Evolutionary conservation across 2,797 vertebrate genomes (phyloP).

Genomic region (Anas acuta): DNA sequence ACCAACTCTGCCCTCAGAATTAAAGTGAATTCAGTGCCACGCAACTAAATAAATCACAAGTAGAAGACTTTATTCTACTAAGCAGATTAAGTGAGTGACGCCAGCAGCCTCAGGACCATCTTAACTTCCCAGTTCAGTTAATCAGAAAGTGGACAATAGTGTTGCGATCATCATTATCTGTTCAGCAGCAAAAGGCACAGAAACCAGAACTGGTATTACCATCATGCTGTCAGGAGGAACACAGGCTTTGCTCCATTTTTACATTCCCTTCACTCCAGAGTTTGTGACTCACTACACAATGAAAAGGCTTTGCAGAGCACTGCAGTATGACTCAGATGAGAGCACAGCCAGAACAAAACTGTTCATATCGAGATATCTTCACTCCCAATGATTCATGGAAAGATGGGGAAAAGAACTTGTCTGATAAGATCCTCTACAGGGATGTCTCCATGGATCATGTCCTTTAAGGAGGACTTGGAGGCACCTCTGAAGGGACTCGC

Average conservation of each 20-base stretch:
- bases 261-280: slow-evolving; percentile 52
- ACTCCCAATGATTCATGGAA: slow-evolving; percentile 49
- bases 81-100: neutral
- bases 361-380: slow-evolving; percentile 57
- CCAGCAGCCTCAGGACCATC: neutral
- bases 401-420: neutral
- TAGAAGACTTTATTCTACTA: neutral
- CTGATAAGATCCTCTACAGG: slow-evolving; percentile 27
- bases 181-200: neutral
- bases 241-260: slow-evolving; percentile 52
- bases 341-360: slow-evolving; percentile 55
- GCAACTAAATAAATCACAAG: neutral
- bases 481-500: neutral
- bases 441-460: neutral
- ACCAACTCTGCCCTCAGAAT: neutral
- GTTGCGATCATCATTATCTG: neutral
- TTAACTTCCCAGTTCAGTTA: neutral
- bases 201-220: neutral
- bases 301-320: slow-evolving; percentile 71
- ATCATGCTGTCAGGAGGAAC: neutral
- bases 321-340: slow-evolving; percentile 74
- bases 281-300: slow-evolving; percentile 73
- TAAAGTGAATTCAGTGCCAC: neutral
- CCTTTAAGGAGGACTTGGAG: neutral
- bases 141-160: neutral